Base-by-base conservation (phyloP, 2,113 vertebrate genomes). In the Menidia beryllina region DNA sequence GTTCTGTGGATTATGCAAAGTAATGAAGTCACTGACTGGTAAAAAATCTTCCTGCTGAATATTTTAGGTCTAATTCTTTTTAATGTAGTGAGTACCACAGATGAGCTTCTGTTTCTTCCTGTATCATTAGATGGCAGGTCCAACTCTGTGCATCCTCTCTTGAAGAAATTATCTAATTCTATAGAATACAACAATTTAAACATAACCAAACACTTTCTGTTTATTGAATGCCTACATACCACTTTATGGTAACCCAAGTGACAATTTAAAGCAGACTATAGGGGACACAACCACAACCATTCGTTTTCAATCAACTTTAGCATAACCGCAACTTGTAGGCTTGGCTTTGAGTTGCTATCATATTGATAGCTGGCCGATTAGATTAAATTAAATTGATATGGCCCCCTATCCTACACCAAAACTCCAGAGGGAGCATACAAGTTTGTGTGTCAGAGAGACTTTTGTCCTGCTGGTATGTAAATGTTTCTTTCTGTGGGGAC, bases 341-440 rank as follows among this genome's bases (percentile, higher is more conserved):
- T 48, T 77, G 24, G 12, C 19, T 47, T 57, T 71, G 30, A 24
- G 30, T 45, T 17, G n/a, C 17, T 64, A 58, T 73, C 24, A 59
- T 72, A 75, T 78, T 65, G 83, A 82, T 69, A 70, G 79, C 51
- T 72, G 63, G 72, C 86, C 56, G 78, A n/a, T 79, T 73, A 68
- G 76, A 69, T 69, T 55, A 51, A 71, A 69, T 69, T 55, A 51
- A 71, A 51, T 47, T 1, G 23, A 56, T 73, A n/a, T 53, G 71
- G 39, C 38, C 12, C 36, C 81, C 71, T 64, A 77, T 68, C 14
- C 1, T 5, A 77, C 70, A 67, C 58, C 21, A 71, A 71, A 13
- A 43, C 15, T 43, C 41, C 41, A 45, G 17, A 59, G 49, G 64
- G 39, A 36, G 17, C 21, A 64, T 55, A 79, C 69, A 43, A 51